Percentiles rank a stretch among this genome's conserved stretches.
Evolutionary conservation across 2,113 vertebrate genomes (phyloP).

Genomic region (Syngnathus floridae): DNA sequence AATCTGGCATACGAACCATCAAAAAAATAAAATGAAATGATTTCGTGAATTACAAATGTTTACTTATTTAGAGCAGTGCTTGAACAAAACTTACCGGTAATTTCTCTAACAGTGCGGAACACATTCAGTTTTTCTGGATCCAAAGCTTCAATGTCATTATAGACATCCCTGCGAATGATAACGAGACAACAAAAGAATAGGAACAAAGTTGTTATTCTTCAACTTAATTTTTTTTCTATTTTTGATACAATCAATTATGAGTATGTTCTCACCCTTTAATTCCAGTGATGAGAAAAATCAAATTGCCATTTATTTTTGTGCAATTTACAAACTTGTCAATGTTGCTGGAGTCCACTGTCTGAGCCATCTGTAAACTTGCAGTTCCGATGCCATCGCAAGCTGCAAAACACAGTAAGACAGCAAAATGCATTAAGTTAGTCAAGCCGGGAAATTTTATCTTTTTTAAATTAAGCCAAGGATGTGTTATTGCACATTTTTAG

Average conservation of each 20-base stretch:
- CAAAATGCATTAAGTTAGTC: neutral
- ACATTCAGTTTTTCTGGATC: constrained; percentile 94
- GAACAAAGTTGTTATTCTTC: no score
- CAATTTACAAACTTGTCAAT: constrained; percentile 98
- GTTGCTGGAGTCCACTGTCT: constrained; percentile 96
- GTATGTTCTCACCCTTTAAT: constrained; percentile 88
- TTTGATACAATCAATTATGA: neutral
- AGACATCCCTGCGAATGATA: constrained; percentile 79
- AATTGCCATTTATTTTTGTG: constrained; percentile 98
- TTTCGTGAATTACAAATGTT: neutral
- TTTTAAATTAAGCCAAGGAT: neutral
- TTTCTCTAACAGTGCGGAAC: constrained; percentile 93
- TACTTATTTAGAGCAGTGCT: neutral
- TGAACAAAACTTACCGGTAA: constrained; percentile 79
- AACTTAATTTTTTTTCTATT: neutral
- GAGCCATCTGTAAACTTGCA: constrained; percentile 81
- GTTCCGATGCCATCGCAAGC: constrained; percentile 96
- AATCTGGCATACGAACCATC: no score
- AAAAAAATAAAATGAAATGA: no score
- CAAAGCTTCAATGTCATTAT: constrained; percentile 89
- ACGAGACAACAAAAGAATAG: constrained; percentile 4
- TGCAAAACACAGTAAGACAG: constrained; percentile 44
- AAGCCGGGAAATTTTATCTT: neutral
- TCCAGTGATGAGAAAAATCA: constrained; percentile 96
- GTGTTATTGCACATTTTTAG: neutral